phyloP scores from a whole-genome alignment of 1,140 invertebrate species.

The Pogonus chalceus region DNA sequence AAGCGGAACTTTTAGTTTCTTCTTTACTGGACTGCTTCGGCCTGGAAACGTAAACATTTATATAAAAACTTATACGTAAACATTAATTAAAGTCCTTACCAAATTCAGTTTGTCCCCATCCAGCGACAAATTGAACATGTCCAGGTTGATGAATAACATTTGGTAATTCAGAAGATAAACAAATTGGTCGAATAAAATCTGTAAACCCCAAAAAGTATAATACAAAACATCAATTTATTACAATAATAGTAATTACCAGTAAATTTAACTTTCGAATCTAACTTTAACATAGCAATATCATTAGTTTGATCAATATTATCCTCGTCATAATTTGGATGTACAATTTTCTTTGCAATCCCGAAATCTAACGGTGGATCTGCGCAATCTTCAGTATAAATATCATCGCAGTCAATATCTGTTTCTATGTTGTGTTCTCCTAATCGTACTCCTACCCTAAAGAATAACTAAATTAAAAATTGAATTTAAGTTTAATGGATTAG shows the following conservation, averaged over 20 bases:
- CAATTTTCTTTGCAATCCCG: slow-evolving; percentile 20
- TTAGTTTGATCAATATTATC: slow-evolving; percentile 33
- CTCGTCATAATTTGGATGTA: slow-evolving; percentile 30
- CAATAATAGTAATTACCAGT: slow-evolving; percentile 22
- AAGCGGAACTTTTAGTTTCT: slow-evolving; percentile 17
- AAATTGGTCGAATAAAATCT: slow-evolving; percentile 51
- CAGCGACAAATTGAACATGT: slow-evolving; percentile 34
- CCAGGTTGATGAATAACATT: slow-evolving; percentile 32
- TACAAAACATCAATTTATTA: background rate
- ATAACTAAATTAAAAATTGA: background rate
- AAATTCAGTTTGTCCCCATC: slow-evolving; percentile 48
- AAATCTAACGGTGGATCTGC: slow-evolving; percentile 29
- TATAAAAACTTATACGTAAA: background rate
- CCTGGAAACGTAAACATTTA: background rate
- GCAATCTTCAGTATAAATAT: slow-evolving; percentile 20
- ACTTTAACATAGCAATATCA: slow-evolving; percentile 47
- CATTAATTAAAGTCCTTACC: slow-evolving; percentile 10
- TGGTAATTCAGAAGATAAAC: slow-evolving; percentile 40
- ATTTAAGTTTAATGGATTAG: background rate
- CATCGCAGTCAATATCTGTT: slow-evolving; percentile 37
- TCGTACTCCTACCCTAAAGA: slow-evolving; percentile 29
- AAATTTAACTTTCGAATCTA: slow-evolving; percentile 39
- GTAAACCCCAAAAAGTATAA: slow-evolving; percentile 15
- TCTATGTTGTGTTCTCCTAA: slow-evolving; percentile 42
- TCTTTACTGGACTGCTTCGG: slow-evolving; percentile 17